Percentiles rank a stretch among this genome's conserved stretches.
Conservation (phyloP, 2,888 invertebrate species). For the Hirtodrosophila alboralis region DNA sequence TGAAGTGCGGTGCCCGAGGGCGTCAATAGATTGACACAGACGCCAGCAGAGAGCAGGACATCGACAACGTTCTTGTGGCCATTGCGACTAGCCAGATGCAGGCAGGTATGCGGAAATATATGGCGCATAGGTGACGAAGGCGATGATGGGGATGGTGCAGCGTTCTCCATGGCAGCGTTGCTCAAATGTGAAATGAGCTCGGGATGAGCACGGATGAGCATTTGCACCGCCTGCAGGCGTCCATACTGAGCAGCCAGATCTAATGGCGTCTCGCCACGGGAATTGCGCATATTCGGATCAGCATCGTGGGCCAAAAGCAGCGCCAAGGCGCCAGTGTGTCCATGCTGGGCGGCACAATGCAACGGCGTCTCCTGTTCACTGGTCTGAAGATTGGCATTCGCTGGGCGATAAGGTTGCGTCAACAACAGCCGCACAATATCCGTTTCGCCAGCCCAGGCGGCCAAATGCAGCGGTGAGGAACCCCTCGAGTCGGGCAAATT, state of each 20-base stretch:
- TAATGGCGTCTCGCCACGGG: conserved; percentile 94
- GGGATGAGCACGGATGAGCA: conserved; percentile 92
- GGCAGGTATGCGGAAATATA: conserved; percentile 89
- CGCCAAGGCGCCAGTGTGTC: conserved; percentile 93
- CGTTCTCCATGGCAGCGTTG: conserved; percentile 62
- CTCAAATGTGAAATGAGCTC: conserved; percentile 91
- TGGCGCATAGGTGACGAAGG: conserved; percentile 74
- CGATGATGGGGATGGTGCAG: conserved; percentile 69
- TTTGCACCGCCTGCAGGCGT: conserved; percentile 92
- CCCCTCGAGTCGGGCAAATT: conserved; percentile 95
- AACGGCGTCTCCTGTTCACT: conserved; percentile 95
- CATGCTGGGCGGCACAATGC: conserved; percentile 96
- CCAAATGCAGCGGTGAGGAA: conserved; percentile 95
- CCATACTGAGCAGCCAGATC: conserved; percentile 97
- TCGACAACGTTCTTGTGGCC: conserved; percentile 95
- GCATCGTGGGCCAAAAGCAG: conserved; percentile 93
- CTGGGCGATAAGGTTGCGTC: conserved; percentile 91
- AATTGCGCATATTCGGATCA: conserved; percentile 94
- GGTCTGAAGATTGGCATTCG: conserved; percentile 94
- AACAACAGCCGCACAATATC: conserved; percentile 94
- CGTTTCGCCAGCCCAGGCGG: conserved; percentile 96
- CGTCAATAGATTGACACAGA: conserved; percentile 94
- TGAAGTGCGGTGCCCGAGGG: conserved; percentile 95
- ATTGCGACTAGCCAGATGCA: conserved; percentile 97
- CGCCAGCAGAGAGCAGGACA: conserved; percentile 92